These are phyloP conservation scores for Crenuchus spilurus DNA, from an alignment of 2,797 vertebrate species.

Conservation along the genomic window DNA sequence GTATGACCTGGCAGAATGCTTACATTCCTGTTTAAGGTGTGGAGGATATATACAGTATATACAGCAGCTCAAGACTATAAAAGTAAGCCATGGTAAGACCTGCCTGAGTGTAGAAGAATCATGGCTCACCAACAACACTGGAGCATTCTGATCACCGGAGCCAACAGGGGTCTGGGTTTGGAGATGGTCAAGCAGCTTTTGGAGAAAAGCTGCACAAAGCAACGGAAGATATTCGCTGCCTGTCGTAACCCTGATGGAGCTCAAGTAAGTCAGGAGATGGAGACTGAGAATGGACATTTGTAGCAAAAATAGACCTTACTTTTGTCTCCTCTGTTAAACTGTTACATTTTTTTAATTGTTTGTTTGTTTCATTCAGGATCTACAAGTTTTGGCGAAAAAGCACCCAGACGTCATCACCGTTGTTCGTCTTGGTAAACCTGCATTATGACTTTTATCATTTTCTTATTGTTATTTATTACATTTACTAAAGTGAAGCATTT, in stretches of 20 bases:
- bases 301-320: neutral
- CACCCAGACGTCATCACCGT: neutral
- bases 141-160: neutral
- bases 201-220: neutral
- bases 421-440: neutral
- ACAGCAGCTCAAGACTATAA: neutral
- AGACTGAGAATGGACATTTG: neutral
- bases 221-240: neutral
- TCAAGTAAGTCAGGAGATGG: neutral
- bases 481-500: too few species aligned
- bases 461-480: too few species aligned
- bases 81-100: neutral
- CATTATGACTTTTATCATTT: too few species aligned
- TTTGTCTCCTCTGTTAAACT: neutral
- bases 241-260: neutral
- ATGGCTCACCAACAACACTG: neutral
- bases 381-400: neutral
- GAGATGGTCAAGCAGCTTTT: neutral
- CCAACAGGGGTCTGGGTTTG: neutral
- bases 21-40: neutral
- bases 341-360: neutral
- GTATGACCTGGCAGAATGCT: neutral
- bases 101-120: neutral
- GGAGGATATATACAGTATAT: neutral
- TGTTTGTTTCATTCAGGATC: neutral